Base-by-base conservation (phyloP, 1,140 invertebrate genomes). In the Rhopalosiphum maidis region DNA sequence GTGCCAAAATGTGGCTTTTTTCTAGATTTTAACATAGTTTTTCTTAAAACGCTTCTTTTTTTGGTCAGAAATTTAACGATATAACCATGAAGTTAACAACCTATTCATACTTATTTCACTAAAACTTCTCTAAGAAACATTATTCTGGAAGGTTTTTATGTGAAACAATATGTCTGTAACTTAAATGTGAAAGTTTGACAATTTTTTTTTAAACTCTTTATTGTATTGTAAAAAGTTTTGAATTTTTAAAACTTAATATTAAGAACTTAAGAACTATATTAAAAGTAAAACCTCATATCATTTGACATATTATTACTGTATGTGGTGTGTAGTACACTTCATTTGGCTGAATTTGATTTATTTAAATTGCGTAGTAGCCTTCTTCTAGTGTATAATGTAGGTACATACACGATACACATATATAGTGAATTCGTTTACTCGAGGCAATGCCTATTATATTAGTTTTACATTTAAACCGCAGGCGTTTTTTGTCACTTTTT, bases 401-500 rank as follows among this genome's bases (percentile, higher is more conserved):
- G 46, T 85, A 41, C 37, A 48, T 43, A 25, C 2, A 41, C 9
- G 37, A 37, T 87, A n/a, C 35, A 48, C n/a, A 35, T 23, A 18
- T 88, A 15, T 68, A 8, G 18, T 88, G n/a, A 22, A 89, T 89
- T 89, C 23, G 35, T 54, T 55, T 89, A 89, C 48, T 89, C 35
- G 25, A 35, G 35, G 48, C 25, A 55, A 89, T 54, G 1, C 55
- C 8, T 89, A 41, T 89, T 55, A 55, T 55, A 89, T 55, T 37
- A 83, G 41, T 25, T 15, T 89, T 89, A 55, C 37, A 89, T 89
- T 25, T 55, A 89, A 89, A 89, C 88, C 88, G 3, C 88, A 37
- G 88, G 88, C 48, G 11, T 89, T 55, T 55, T 89, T 89, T 22
- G 23, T 89, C 48, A 89, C 88, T 55, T 89, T 55, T 89, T 55